Evolutionary conservation across 2,888 invertebrate genomes (phyloP).

Genomic region (Eledona agricola): DNA sequence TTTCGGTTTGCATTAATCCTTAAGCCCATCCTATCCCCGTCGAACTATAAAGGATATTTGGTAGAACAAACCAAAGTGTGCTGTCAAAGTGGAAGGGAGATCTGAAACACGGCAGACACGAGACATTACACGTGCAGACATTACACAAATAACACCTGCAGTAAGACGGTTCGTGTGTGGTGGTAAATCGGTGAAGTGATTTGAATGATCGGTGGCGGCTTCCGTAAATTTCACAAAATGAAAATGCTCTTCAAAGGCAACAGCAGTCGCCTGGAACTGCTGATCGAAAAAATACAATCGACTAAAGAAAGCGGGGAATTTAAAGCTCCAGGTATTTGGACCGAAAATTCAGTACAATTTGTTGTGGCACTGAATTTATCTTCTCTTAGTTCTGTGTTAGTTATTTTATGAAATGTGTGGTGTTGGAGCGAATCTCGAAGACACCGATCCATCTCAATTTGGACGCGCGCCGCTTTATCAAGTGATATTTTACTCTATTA

Average conservation of each 20-base stretch:
- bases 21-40: slow-evolving; percentile 31
- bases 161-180: slow-evolving; percentile 4
- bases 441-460: slow-evolving; percentile 36
- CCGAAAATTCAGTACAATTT: slow-evolving; percentile 17
- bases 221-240: slow-evolving; percentile 41
- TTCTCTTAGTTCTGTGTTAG: neutral
- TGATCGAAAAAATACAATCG: slow-evolving; percentile 88
- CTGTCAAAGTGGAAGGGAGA: slow-evolving; percentile 36
- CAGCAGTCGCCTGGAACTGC: slow-evolving; percentile 82
- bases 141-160: slow-evolving; percentile 32
- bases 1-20: slow-evolving; percentile 25
- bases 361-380: slow-evolving; percentile 15
- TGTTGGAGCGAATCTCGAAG: neutral
- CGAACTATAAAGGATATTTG: slow-evolving; percentile 31
- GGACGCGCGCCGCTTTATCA: slow-evolving; percentile 42
- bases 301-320: slow-evolving; percentile 71
- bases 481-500: slow-evolving; percentile 56
- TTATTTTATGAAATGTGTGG: slow-evolving; percentile 5
- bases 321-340: slow-evolving; percentile 31
- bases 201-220: slow-evolving; percentile 30
- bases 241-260: slow-evolving; percentile 87
- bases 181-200: slow-evolving; percentile 13
- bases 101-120: slow-evolving; percentile 33
- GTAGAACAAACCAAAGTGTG: slow-evolving; percentile 34
- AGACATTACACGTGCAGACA: slow-evolving; percentile 40